Conservation (phyloP, 2,797 vertebrate species). For the Hoplostethus atlanticus region DNA sequence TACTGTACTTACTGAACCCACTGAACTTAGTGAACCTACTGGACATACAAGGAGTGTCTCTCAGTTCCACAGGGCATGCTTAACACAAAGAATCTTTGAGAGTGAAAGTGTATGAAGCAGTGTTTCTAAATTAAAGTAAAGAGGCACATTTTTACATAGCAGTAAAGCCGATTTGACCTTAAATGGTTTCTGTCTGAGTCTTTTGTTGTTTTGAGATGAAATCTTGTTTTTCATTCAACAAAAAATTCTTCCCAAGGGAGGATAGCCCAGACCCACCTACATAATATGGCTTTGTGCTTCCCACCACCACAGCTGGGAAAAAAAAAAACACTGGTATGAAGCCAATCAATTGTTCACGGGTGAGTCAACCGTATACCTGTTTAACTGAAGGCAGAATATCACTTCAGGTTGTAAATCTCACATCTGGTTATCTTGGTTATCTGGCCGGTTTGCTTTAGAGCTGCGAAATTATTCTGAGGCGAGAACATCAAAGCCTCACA, state of each 20-base stretch:
- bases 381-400: background rate
- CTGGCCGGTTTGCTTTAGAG: background rate
- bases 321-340: background rate
- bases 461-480: background rate
- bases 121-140: too few relatives aligned
- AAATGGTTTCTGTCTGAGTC: too few relatives aligned
- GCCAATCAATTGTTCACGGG: background rate
- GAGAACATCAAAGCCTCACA: background rate
- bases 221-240: too few relatives aligned
- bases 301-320: too few relatives aligned
- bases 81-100: background rate
- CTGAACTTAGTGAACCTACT: background rate
- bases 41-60: constrained; percentile 23
- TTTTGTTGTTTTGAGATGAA: too few relatives aligned
- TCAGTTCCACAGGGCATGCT: background rate
- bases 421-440: background rate
- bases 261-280: too few relatives aligned
- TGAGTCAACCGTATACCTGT: background rate
- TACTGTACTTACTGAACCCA: too few relatives aligned
- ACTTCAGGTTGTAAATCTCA: background rate
- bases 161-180: too few relatives aligned
- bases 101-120: background rate
- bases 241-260: too few relatives aligned
- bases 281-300: too few relatives aligned
- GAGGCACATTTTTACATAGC: too few relatives aligned